phyloP scores from a whole-genome alignment of 2,888 invertebrate genomes.

The Xestia ashworthii region DNA sequence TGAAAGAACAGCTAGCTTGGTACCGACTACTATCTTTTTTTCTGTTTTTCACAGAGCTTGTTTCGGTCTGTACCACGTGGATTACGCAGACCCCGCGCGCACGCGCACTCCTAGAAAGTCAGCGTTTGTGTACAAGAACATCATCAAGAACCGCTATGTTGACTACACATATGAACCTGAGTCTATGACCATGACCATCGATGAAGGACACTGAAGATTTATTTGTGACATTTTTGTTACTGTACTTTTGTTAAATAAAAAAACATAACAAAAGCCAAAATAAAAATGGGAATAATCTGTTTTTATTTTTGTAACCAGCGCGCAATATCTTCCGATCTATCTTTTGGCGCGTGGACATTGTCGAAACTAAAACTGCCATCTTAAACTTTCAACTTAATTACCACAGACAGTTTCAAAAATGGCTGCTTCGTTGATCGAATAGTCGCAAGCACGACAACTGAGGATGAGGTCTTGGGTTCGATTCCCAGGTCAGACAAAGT shows the following conservation, averaged over 20 bases:
- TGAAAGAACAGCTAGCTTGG: background rate
- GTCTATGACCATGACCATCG: constrained; percentile 77
- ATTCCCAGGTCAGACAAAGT: too few species aligned
- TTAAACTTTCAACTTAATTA: too few species aligned
- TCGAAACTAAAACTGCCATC: too few species aligned
- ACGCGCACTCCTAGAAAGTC: constrained; percentile 92
- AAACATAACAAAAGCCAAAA: background rate
- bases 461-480: too few species aligned
- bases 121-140: constrained; percentile 88
- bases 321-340: background rate
- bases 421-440: too few species aligned
- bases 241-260: background rate
- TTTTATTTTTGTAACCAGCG: background rate
- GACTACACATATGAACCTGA: constrained; percentile 78
- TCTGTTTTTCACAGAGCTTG: constrained; percentile 87
- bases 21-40: background rate
- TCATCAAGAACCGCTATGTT: constrained; percentile 85
- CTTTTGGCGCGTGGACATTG: background rate
- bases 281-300: background rate
- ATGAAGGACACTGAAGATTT: constrained; percentile 67
- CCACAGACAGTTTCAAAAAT: background rate
- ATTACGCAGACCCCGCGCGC: constrained; percentile 91
- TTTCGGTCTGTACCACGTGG: constrained; percentile 93
- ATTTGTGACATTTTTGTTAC: background rate
- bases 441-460: too few species aligned